Evolutionary conservation across 2,888 invertebrate species (phyloP), one percentile per base, ranked within the genome.

Genomic region (Agonopterix heracliana): DNA sequence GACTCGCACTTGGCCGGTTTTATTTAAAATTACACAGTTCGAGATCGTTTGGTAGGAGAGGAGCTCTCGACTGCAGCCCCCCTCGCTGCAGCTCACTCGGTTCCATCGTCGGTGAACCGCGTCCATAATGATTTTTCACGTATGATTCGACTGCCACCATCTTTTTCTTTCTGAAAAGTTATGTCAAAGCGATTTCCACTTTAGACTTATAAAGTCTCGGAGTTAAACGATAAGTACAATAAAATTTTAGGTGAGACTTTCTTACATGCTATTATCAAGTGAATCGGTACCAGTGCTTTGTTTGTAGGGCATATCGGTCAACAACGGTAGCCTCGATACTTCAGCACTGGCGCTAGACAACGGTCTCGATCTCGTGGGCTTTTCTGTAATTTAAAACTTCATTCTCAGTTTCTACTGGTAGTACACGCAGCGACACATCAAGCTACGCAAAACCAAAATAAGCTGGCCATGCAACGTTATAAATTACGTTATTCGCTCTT

Each of bases 81-180:
- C 51, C 55, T 13, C 52, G 57, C 47, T 51, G 46, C 14, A 46
- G 51, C 34, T 63, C 60, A 45, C 43, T 47, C 41, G 51, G 49
- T 10, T 59, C 49, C n/a, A 49, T 36, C 41, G 56, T 41, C 34
- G 53, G 49, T 36, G 57, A 36, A 44, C 51, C 17, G 34, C 59
- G 60, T 40, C 74, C 71, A 58, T 68, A 78, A 54, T 76, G 75
- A 57, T 52, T 70, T 52, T 74, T 77, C 43, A 78, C 64, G 61
- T 81, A 75, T n/a, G 77, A 66, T 56, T 79, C 81, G 48, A 76
- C 74, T n/a, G 70, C 70, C 49, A 69, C 71, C 70, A 74, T 75
- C 56, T 76, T 81, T 59, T 74, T 72, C 54, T 71, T 78, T 56
- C 66, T 70, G 57, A 3, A 49, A 34, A 41, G 34, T 53, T 13